Evolutionary conservation across 1,140 invertebrate species (phyloP), one percentile per base, ranked within the genome.

Genomic region (Trichoplusia ni): DNA sequence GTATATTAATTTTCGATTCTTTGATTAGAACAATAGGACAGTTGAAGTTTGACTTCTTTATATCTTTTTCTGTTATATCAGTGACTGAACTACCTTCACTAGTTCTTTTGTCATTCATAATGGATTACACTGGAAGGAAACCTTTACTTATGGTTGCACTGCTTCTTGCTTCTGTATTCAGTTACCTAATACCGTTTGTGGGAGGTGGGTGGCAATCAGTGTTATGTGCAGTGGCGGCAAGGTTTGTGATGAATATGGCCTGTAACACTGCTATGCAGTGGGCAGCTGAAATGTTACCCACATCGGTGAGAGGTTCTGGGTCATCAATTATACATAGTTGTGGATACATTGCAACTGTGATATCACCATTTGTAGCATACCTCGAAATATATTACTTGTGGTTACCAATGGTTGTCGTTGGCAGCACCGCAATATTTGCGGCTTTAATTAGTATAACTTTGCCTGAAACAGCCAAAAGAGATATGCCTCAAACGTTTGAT

Each of bases 401-500:
- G 25, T 77, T 96, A 53, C 95, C 95, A 4, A 84, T 96, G 56
- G 92, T 95, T 44, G 91, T 96, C 19, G 94, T 96, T 92, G 95
- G 94, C 16, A 78, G 88, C 0, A 84, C 96, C 49, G 91, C 95
- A 66, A 91, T 95, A n/a, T 84, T 93, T 4, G 95, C 95, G 19
- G 94, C 93, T 14, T 56, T 94, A 14, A 90, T 93, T 8, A 93
- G 93, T 25, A 84, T 96, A 4, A 87, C 94, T 27, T 86, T 96
- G 35, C 95, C 96, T 0, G 96, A 97, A 90, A 96, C 95, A 0
- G 91, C 95, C 11, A 93, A 94, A 61, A 93, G 93, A 69, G 93
- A 95, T 70, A 88, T 97, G 72, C 96, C 95, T 14, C 94, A 96
- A 86, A 95, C 95, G 1, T 91, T 95, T 69, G 93, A 94, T 67